These are phyloP conservation scores for Zaprionus capensis DNA, from an alignment of 1,140 invertebrate species.

Conservation along the genomic window DNA sequence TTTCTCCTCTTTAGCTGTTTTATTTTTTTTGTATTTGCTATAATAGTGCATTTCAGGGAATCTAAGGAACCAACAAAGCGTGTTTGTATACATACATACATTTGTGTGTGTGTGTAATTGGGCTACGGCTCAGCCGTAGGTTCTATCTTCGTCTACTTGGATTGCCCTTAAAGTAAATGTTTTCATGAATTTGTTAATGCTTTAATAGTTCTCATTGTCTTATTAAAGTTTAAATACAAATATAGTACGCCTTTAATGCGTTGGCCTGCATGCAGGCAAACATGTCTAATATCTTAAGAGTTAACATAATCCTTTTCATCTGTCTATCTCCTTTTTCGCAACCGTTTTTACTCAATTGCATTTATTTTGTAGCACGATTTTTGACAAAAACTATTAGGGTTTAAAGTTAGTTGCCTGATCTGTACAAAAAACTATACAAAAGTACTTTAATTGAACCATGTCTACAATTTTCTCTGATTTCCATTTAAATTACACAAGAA, in stretches of 20 bases:
- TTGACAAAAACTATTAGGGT: slow-evolving; percentile 30
- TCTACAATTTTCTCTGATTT: slow-evolving; percentile 19
- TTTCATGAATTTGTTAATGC: slow-evolving; percentile 20
- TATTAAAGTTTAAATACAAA: slow-evolving; percentile 44
- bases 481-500: slow-evolving; percentile 5
- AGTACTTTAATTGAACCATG: slow-evolving; percentile 7
- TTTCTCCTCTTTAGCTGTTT: slow-evolving; percentile 4
- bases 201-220: slow-evolving; percentile 50
- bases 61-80: slow-evolving; percentile 26
- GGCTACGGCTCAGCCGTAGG: slow-evolving; percentile 32
- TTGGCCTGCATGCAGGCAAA: slow-evolving; percentile 17
- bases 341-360: background rate
- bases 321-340: background rate
- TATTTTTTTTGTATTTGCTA: slow-evolving; percentile 15
- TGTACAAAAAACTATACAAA: slow-evolving; percentile 37
- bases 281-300: slow-evolving; percentile 16
- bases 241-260: slow-evolving; percentile 26
- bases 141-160: slow-evolving; percentile 2
- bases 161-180: slow-evolving; percentile 25
- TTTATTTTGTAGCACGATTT: background rate
- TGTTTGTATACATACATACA: background rate
- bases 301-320: slow-evolving; percentile 25
- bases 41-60: slow-evolving; percentile 1
- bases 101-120: background rate
- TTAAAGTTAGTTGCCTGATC: slow-evolving; percentile 49